Conservation (phyloP, 2,888 invertebrate genomes). For the Sinopyrophorus schimmeli region DNA sequence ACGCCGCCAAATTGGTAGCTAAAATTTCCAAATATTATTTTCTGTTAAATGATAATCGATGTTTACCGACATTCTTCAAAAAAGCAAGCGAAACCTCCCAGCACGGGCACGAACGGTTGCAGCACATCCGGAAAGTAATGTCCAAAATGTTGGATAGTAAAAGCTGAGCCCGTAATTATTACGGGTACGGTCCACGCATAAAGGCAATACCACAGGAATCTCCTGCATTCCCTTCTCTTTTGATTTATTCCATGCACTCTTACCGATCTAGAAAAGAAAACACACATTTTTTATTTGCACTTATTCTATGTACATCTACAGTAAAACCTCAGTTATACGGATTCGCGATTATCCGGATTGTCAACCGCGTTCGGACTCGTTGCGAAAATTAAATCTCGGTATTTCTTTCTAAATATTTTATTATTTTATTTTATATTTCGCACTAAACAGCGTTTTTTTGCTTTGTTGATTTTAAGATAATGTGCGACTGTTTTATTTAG, state of each 20-base stretch:
- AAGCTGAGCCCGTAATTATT: constrained; percentile 60
- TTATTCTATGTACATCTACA: no score
- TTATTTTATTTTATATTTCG: no score
- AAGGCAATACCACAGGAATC: constrained; percentile 67
- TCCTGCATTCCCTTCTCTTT: constrained; percentile 58
- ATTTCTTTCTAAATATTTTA: no score
- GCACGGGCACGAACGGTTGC: constrained; percentile 59
- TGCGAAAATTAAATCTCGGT: no score
- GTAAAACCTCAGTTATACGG: no score
- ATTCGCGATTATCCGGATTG: no score
- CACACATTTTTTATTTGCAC: constrained; percentile 3
- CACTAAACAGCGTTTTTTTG: no score
- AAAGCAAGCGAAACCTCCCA: constrained; percentile 68
- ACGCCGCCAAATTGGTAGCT: constrained; percentile 16
- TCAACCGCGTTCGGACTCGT: no score
- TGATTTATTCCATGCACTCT: constrained; percentile 57
- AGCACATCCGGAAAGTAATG: constrained; percentile 11
- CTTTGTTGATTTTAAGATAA: no score
- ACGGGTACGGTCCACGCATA: constrained; percentile 74
- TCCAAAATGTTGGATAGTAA: constrained; percentile 58
- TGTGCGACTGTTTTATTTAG: no score
- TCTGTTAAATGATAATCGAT: no score
- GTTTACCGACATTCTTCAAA: constrained; percentile 59
- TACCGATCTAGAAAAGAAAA: constrained; percentile 53
- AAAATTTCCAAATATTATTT: no score